Percentiles rank a stretch among this genome's conserved stretches.
Conservation (phyloP, 2,797 vertebrate species). For the Liasis olivaceus region DNA sequence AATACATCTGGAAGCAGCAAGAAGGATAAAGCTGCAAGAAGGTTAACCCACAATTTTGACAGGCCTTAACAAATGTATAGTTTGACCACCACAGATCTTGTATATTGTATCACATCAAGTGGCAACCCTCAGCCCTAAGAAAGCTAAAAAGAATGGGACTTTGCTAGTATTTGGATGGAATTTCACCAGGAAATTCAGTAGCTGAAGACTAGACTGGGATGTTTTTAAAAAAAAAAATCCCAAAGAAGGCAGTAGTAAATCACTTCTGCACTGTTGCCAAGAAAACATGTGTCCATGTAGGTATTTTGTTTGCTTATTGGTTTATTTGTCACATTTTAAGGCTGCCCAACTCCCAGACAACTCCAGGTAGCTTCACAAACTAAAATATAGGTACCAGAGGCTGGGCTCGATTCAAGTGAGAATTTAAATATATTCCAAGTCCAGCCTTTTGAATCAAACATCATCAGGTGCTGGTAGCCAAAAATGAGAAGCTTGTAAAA, state of each 20-base stretch:
- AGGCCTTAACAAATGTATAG: background rate
- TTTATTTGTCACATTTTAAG: background rate
- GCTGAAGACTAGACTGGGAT: background rate
- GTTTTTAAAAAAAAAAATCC: background rate
- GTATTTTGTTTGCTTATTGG: background rate
- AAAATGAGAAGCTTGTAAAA: background rate
- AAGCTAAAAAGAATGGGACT: background rate
- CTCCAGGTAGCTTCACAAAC: background rate
- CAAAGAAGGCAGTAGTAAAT: background rate
- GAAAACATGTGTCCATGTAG: background rate
- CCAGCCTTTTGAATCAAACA: conserved; percentile 14
- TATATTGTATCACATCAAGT: background rate
- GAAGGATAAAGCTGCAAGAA: background rate
- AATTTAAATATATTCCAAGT: background rate
- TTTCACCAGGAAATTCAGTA: background rate
- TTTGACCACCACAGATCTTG: background rate
- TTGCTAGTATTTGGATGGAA: background rate
- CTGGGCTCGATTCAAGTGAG: background rate
- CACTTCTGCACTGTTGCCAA: background rate
- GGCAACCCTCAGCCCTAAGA: background rate
- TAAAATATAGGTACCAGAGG: background rate
- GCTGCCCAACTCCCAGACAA: background rate
- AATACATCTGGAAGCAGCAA: background rate
- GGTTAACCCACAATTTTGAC: background rate
- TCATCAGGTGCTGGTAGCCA: background rate